These are phyloP conservation scores for Glaucopsyche alexis DNA, from an alignment of 2,888 invertebrate genomes.

Conservation along the genomic window DNA sequence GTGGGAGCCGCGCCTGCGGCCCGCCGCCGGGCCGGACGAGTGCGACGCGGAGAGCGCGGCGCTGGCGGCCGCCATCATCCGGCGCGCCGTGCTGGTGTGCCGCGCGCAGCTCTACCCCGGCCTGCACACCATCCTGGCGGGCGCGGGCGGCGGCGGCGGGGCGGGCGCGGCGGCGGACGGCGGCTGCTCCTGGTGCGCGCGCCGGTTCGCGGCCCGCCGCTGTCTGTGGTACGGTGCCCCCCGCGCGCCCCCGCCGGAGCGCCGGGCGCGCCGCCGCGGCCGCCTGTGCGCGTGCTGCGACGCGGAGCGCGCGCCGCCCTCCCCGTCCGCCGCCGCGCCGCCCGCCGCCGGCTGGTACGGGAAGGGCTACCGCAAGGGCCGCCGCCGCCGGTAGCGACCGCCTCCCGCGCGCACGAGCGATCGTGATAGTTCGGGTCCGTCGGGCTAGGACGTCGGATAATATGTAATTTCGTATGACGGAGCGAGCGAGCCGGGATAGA, in stretches of 20 bases:
- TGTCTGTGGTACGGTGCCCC: slow-evolving; percentile 78
- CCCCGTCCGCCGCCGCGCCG: slow-evolving; percentile 53
- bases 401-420: slow-evolving; percentile 46
- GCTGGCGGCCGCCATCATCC: slow-evolving; percentile 67
- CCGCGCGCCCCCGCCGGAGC: slow-evolving; percentile 51
- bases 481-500: neutral
- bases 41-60: slow-evolving; percentile 47
- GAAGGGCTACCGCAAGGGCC: slow-evolving; percentile 89
- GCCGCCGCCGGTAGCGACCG: slow-evolving; percentile 75
- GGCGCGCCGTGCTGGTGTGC: slow-evolving; percentile 70
- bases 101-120: slow-evolving; percentile 78
- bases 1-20: slow-evolving; percentile 39
- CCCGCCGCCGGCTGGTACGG: slow-evolving; percentile 88
- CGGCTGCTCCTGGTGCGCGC: slow-evolving; percentile 59
- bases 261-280: slow-evolving; percentile 56
- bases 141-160: slow-evolving; percentile 40
- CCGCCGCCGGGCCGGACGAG: slow-evolving; percentile 34
- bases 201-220: slow-evolving; percentile 53
- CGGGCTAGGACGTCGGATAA: neutral
- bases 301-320: slow-evolving; percentile 44
- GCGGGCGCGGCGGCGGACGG: slow-evolving; percentile 39
- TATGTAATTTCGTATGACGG: neutral
- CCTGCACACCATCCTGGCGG: slow-evolving; percentile 74
- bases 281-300: slow-evolving; percentile 85
- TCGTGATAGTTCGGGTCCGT: slow-evolving; percentile 25